Conservation (phyloP, 1,140 invertebrate species). For the Wasmannia auropunctata region DNA sequence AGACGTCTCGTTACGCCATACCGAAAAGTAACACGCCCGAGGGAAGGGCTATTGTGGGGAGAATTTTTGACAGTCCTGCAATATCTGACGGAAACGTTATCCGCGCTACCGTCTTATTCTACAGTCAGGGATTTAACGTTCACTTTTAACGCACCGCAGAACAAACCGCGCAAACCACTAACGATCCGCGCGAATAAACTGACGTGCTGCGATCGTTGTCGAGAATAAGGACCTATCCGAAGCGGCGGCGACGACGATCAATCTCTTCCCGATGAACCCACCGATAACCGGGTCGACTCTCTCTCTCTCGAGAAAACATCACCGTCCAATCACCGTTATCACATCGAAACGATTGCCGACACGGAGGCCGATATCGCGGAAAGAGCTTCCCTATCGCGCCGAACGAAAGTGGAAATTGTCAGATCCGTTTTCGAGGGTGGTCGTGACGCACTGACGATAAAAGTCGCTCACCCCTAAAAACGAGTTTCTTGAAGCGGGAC, state of each 20-base stretch:
- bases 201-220: background rate
- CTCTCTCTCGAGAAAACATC: background rate
- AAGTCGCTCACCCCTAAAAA: background rate
- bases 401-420: background rate
- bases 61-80: background rate
- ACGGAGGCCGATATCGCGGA: background rate
- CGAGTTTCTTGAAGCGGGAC: background rate
- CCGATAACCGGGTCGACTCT: background rate
- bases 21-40: background rate
- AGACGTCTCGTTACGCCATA: background rate
- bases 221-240: background rate
- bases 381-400: background rate
- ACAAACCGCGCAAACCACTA: background rate
- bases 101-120: background rate
- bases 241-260: background rate
- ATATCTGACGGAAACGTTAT: background rate
- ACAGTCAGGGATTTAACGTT: background rate
- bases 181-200: background rate
- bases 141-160: background rate
- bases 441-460: background rate
- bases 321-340: constrained; percentile 4
- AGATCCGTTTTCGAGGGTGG: background rate
- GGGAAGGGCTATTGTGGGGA: background rate
- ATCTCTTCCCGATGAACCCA: background rate
- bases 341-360: background rate